Percentiles rank a stretch among this genome's conserved stretches.
These are phyloP conservation scores for Nudaria mundana DNA, from an alignment of 2,888 invertebrate species.

Conservation along the genomic window DNA sequence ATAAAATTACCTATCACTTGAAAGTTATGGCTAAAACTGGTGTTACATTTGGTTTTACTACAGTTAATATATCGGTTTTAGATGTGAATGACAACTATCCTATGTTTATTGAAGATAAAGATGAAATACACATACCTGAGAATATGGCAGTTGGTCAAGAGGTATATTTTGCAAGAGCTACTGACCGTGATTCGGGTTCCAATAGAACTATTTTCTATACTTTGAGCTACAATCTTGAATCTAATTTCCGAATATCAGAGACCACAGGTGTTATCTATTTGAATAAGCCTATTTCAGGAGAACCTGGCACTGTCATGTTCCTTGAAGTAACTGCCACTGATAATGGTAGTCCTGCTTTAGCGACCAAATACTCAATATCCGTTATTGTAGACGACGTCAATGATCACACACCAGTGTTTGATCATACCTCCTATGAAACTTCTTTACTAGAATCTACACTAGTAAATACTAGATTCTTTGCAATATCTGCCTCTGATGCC, in stretches of 20 bases:
- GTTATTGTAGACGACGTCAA: conserved; percentile 93
- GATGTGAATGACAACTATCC: conserved; percentile 97
- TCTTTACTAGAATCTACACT: conserved; percentile 94
- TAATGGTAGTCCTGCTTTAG: conserved; percentile 87
- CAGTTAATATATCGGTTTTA: conserved; percentile 89
- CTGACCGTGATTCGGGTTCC: conserved; percentile 93
- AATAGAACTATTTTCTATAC: conserved; percentile 93
- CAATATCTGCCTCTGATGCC: conserved; percentile 93
- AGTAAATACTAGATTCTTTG: conserved; percentile 95
- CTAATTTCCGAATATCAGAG: conserved; percentile 91
- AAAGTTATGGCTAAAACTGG: conserved; percentile 90
- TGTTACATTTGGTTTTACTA: conserved; percentile 87
- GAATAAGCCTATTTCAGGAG: conserved; percentile 88
- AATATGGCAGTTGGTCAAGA: conserved; percentile 97
- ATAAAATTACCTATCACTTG: conserved; percentile 87
- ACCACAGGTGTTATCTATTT: conserved; percentile 94
- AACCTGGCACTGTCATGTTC: conserved; percentile 86
- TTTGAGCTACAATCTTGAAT: conserved; percentile 89
- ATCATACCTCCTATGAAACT: conserved; percentile 95
- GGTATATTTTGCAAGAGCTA: conserved; percentile 92
- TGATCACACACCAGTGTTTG: conserved; percentile 97
- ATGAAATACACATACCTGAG: conserved; percentile 90
- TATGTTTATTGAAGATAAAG: conserved; percentile 88
- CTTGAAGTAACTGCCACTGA: conserved; percentile 93
- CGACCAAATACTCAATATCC: conserved; percentile 87